Conservation (phyloP, 2,797 vertebrate genomes). For the Menidia menidia region DNA sequence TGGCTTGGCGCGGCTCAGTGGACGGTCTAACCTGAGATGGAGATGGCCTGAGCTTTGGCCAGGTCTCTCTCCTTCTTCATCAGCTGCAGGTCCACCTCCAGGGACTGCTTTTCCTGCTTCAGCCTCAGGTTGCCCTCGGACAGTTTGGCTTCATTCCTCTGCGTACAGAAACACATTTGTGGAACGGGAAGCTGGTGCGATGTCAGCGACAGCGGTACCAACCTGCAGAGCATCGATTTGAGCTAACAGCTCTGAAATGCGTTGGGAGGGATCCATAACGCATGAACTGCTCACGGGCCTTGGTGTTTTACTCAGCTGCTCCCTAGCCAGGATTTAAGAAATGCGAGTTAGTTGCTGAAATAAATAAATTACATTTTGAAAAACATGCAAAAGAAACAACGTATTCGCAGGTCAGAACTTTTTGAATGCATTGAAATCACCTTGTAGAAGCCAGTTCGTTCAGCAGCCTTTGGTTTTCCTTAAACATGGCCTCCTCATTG, state of each 20-base stretch:
- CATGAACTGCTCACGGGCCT: slow-evolving; percentile 64
- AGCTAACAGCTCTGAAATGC: slow-evolving; percentile 82
- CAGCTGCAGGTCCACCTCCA: slow-evolving; percentile 87
- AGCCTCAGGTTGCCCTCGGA: slow-evolving; percentile 83
- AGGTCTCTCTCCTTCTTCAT: slow-evolving; percentile 88
- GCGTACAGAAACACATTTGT: slow-evolving; percentile 19
- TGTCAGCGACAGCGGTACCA: not conserved
- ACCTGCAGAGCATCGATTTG: slow-evolving; percentile 87
- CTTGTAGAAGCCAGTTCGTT: slow-evolving; percentile 84
- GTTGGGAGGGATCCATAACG: slow-evolving; percentile 74
- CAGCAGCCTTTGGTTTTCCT: slow-evolving; percentile 90
- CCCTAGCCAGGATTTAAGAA: slow-evolving; percentile 71
- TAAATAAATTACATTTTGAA: not conserved
- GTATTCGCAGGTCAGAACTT: not conserved
- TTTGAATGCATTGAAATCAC: slow-evolving; percentile 72
- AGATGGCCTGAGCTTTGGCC: slow-evolving; percentile 80
- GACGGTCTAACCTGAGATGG: slow-evolving; percentile 77
- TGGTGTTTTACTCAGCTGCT: slow-evolving; percentile 81
- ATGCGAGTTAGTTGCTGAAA: too few relatives aligned
- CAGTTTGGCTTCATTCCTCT: slow-evolving; percentile 86
- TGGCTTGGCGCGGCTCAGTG: not conserved
- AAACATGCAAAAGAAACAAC: not conserved
- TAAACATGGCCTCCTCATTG: slow-evolving; percentile 91
- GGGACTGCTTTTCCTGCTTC: slow-evolving; percentile 88
- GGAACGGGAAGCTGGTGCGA: not conserved